Conservation (phyloP, 37 sponge, comb jelly and placozoan species). For the Tethya wilhelma region DNA sequence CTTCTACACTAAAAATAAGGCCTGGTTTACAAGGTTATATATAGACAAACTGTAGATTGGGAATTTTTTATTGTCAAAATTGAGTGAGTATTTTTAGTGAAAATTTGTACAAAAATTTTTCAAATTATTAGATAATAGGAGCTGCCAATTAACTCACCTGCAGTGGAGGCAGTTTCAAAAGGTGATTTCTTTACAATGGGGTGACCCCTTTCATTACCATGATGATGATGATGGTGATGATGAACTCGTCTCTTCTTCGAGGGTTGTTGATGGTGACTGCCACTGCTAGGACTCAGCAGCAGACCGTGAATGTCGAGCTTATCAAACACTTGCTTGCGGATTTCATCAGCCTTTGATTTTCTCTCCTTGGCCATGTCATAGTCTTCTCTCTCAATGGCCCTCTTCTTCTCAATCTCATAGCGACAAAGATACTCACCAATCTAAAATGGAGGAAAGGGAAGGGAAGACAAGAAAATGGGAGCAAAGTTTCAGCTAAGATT, state of each 20-base stretch:
- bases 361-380: constrained; percentile 78
- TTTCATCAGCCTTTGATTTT: constrained; percentile 46
- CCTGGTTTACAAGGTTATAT: too few species aligned
- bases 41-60: too few species aligned
- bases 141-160: too few species aligned
- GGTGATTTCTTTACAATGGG: not conserved
- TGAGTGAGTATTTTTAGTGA: too few species aligned
- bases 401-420: constrained; percentile 80
- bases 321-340: constrained; percentile 32
- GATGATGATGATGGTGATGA: not conserved
- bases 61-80: too few species aligned
- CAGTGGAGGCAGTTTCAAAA: not conserved
- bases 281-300: too few species aligned
- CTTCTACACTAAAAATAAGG: too few species aligned
- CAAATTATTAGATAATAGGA: too few species aligned
- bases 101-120: too few species aligned
- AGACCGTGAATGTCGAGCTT: constrained; percentile 29
- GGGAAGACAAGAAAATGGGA: not conserved
- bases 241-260: not conserved
- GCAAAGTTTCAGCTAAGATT: too few species aligned
- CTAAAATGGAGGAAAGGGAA: constrained; percentile 9
- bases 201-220: too few species aligned
- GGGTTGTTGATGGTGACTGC: not conserved
- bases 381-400: constrained; percentile 85
- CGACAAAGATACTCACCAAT: constrained; percentile 79